Base-by-base conservation (phyloP, 2,113 vertebrate genomes). In the Micromys minutus region DNA sequence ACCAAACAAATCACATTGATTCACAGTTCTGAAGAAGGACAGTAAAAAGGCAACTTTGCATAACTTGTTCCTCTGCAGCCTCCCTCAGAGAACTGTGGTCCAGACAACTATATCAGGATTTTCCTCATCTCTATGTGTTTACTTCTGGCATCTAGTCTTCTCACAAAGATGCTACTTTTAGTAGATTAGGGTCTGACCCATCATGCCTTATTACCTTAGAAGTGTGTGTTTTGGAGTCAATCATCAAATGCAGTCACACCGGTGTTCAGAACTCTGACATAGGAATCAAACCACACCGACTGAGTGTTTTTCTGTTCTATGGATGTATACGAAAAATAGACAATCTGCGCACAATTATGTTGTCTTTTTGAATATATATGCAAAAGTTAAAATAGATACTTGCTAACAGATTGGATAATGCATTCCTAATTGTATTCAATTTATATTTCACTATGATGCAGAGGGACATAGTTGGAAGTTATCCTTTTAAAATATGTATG, bases 311-410 rank as follows among this genome's bases (percentile, higher is more conserved):
- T 86, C 19, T 72, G 19, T 2, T 61, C 17, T 74, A 1, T 57
- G 59, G 88, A 42, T 85, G 42, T 90, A 52, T 86, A 5, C 36
- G 16, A 39, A 91, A 95, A 94, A 86, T 81, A 76, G 63, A 29
- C 3, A 9, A 61, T 90, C 39, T 85, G 39, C 90, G 52, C 29
- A 57, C 12, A 26, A 4, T 71, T 81, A 55, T 4, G 3, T 45
- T 39, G 11, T 79, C 5, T 24, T 80, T 93, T 50, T 55, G 13
- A 71, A 7, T 39, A 42, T 29, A n/a, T 2, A 24, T 59, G 42
- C 45, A 34, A 80, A 88, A 59, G 19, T 72, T 24, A n/a, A 52
- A 89, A 91, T 75, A 59, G 24, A 10, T 89, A 16, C 72, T 75
- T 83, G 50, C 69, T 65, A 80, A 31, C 47, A 59, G 21, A 67